Conservation (phyloP, 1,140 invertebrate species). For the Camponotus floridanus region DNA sequence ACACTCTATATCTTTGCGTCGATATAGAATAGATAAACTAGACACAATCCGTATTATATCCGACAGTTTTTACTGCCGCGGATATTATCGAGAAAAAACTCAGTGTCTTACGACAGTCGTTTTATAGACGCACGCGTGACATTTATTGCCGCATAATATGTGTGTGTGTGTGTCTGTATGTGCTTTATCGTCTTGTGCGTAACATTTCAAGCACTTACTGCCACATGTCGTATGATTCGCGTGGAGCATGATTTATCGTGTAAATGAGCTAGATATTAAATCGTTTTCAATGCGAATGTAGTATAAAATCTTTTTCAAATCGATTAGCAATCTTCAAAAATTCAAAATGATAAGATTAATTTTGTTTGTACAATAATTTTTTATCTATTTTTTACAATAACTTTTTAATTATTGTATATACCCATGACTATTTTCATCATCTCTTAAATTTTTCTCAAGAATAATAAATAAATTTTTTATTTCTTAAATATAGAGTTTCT, state of each 20-base stretch:
- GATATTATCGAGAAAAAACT: slow-evolving; percentile 46
- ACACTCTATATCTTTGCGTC: background rate
- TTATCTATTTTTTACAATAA: background rate
- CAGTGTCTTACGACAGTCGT: slow-evolving; percentile 19
- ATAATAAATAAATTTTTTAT: background rate
- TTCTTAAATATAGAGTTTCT: no score
- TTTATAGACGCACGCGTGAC: slow-evolving; percentile 51
- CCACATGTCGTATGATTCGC: slow-evolving; percentile 18
- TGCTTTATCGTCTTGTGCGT: slow-evolving; percentile 50
- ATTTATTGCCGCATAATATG: slow-evolving; percentile 38
- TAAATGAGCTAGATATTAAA: background rate
- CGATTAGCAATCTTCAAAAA: background rate
- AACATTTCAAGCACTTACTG: slow-evolving; percentile 43
- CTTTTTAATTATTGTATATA: background rate
- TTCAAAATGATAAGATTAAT: background rate
- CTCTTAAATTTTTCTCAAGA: background rate
- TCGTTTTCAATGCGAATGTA: slow-evolving; percentile 15
- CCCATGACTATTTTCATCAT: background rate
- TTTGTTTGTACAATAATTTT: background rate
- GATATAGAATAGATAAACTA: background rate
- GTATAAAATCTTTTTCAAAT: no score
- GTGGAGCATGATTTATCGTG: slow-evolving; percentile 15
- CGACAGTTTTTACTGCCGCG: slow-evolving; percentile 9
- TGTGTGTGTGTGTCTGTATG: background rate
- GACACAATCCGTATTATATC: slow-evolving; percentile 43